Evolutionary conservation across 2,888 invertebrate species (phyloP).

Genomic region (Drosophila parthenogenetica): DNA sequence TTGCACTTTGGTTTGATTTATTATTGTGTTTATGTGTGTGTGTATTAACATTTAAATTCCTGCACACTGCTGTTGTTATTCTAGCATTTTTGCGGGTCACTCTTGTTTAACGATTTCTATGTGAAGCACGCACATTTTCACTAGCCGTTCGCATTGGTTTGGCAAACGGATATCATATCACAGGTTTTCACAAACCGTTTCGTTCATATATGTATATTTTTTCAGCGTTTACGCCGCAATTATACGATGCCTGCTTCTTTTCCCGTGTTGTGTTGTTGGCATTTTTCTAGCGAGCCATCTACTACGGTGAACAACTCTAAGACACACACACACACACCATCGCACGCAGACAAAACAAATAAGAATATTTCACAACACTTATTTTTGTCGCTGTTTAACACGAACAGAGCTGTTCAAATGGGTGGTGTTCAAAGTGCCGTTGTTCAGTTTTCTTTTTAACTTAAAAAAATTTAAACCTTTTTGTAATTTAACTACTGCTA

Average conservation of each 20-base stretch:
- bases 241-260: constrained; percentile 53
- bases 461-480: no score
- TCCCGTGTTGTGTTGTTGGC: constrained; percentile 71
- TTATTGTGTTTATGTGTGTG: constrained; percentile 18
- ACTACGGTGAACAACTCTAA: constrained; percentile 20
- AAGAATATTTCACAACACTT: no score
- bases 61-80: constrained; percentile 24
- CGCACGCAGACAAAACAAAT: no score
- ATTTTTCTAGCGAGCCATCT: constrained; percentile 65
- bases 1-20: constrained; percentile 48
- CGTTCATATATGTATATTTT: constrained; percentile 30
- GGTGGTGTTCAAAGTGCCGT: no score
- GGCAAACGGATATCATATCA: constrained; percentile 24
- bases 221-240: constrained; percentile 57
- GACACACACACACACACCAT: no score
- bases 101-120: constrained; percentile 39
- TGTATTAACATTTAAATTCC: constrained; percentile 16
- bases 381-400: no score
- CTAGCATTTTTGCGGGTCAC: constrained; percentile 50
- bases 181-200: constrained; percentile 50
- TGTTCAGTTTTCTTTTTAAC: no score
- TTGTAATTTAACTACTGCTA: background rate
- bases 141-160: constrained; percentile 39
- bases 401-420: no score
- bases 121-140: constrained; percentile 46